phyloP scores from a whole-genome alignment of 2,113 vertebrate genomes.

The Paramisgurnus dabryanus region DNA sequence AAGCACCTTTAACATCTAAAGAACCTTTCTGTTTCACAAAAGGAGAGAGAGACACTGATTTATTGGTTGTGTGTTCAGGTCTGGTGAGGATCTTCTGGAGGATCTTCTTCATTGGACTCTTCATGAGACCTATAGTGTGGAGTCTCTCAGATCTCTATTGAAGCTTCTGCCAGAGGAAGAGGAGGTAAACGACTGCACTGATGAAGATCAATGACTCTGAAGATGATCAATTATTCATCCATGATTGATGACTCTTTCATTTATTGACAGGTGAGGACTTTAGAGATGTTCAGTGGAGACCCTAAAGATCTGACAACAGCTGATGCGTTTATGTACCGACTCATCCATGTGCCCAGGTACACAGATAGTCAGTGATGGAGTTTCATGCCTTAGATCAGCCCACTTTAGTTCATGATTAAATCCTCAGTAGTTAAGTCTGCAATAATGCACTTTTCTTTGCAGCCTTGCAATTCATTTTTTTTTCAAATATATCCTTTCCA shows the following conservation, averaged over 20 bases:
- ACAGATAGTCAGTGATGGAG: constrained; percentile 34
- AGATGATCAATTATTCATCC: not conserved
- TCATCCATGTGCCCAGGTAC: constrained; percentile 92
- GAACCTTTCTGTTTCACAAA: too few species aligned
- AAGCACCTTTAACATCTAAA: too few species aligned
- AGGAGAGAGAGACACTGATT: not conserved
- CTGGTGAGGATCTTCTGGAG: constrained; percentile 82
- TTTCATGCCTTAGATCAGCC: too few species aligned
- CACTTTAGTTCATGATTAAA: too few species aligned
- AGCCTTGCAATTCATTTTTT: too few species aligned
- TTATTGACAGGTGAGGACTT: constrained; percentile 81
- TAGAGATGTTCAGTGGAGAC: constrained; percentile 82
- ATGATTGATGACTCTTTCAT: constrained; percentile 30
- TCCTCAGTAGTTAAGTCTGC: too few species aligned
- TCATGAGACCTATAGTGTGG: constrained; percentile 75
- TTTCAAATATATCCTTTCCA: too few species aligned
- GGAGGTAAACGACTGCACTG: constrained; percentile 76
- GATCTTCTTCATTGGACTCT: constrained; percentile 83
- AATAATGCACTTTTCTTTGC: too few species aligned
- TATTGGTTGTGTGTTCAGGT: constrained; percentile 71
- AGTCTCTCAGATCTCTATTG: constrained; percentile 84
- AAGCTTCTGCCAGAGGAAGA: constrained; percentile 89
- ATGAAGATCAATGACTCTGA: not conserved
- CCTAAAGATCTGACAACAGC: constrained; percentile 82
- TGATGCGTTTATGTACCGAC: constrained; percentile 85